phyloP scores from a whole-genome alignment of 2,113 vertebrate genomes.

The Potamarius usumacintae region DNA sequence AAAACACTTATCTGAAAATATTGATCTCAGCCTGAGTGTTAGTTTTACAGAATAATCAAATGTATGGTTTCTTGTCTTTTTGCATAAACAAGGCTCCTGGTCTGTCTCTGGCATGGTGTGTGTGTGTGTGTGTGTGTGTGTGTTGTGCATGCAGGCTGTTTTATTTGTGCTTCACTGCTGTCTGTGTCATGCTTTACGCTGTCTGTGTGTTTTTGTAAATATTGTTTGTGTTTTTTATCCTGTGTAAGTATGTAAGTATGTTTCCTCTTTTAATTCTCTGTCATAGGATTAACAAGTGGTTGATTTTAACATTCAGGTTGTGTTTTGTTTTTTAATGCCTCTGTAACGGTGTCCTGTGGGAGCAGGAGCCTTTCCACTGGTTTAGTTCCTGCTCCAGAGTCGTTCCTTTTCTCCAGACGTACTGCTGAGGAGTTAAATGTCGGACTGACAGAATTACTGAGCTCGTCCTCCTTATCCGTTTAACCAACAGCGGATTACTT shows the following conservation, averaged over 20 bases:
- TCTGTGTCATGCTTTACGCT: no score
- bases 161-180: neutral
- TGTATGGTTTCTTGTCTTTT: neutral
- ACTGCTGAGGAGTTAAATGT: neutral
- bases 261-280: neutral
- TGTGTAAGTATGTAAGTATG: neutral
- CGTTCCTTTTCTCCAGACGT: neutral
- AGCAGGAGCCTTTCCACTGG: neutral
- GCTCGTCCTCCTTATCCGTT: neutral
- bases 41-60: neutral
- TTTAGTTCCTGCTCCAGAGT: neutral
- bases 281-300: neutral
- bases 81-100: constrained; percentile 8
- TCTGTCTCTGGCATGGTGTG: neutral
- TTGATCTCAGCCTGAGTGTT: neutral
- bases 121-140: neutral
- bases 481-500: no score
- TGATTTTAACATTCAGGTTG: neutral
- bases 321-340: neutral
- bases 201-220: no score
- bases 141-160: neutral
- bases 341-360: neutral
- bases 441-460: neutral
- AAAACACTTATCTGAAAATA: neutral
- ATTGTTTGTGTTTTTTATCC: no score